A percentile compares a stretch with the other conserved stretches of the same genome.
Conservation (phyloP, 35 echinoderm and acorn worm species). For the Diadema setosum region DNA sequence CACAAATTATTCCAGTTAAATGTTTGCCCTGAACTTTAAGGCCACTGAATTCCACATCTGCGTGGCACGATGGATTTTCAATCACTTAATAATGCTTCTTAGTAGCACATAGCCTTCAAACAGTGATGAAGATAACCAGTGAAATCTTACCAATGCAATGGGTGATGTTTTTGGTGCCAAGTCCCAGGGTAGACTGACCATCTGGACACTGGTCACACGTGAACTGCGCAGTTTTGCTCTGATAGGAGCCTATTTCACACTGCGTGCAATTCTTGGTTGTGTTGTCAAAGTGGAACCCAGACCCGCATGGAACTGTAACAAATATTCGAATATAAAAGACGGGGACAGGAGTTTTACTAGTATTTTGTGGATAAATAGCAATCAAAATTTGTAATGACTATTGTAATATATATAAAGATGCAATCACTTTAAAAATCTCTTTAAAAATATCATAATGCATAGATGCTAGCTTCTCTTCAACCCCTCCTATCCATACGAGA, state of each 20-base stretch:
- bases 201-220: not conserved
- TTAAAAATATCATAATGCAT: too few relatives aligned
- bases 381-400: too few relatives aligned
- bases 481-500: too few relatives aligned
- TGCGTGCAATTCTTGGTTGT: not conserved
- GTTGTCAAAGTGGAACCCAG: not conserved
- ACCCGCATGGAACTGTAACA: not conserved
- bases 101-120: not conserved
- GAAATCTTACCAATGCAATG: not conserved
- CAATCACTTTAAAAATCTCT: too few relatives aligned
- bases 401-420: too few relatives aligned
- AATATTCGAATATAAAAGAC: not conserved
- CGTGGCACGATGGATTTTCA: not conserved
- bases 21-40: not conserved
- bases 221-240: not conserved
- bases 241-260: not conserved
- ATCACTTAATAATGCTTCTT: not conserved
- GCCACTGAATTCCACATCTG: not conserved
- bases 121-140: not conserved
- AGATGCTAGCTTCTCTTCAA: too few relatives aligned
- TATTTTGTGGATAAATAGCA: too few relatives aligned
- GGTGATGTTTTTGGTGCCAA: not conserved
- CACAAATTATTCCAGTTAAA: not conserved
- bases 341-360: too few relatives aligned
- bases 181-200: not conserved